Conservation (phyloP, 1,140 invertebrate species). For the Lamellibrachia luymesi region DNA sequence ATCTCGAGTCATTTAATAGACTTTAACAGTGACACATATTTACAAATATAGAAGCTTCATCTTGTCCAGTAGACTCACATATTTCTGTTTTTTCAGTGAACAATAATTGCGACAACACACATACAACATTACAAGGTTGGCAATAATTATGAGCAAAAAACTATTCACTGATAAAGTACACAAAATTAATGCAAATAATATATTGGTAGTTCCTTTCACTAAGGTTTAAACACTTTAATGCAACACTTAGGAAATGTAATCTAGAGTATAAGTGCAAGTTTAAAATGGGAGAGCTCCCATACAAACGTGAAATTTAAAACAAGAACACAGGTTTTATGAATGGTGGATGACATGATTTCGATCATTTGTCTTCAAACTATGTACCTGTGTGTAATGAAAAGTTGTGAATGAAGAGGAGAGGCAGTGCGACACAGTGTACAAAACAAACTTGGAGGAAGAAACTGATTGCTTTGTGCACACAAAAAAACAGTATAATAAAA, state of each 20-base stretch:
- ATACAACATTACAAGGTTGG: not conserved
- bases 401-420: too few relatives aligned
- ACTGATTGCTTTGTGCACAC: not conserved
- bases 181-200: not conserved
- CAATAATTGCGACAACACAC: not conserved
- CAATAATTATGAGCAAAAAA: not conserved
- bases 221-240: not conserved
- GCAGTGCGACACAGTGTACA: not conserved
- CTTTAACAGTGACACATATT: slow-evolving; percentile 1
- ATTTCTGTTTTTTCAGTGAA: not conserved
- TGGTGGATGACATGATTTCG: not conserved
- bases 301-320: not conserved
- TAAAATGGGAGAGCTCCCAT: not conserved
- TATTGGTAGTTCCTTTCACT: not conserved
- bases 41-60: not conserved
- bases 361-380: not conserved
- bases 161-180: not conserved
- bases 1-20: not conserved
- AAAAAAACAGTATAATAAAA: not conserved
- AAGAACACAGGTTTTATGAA: not conserved
- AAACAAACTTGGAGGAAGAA: not conserved
- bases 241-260: not conserved
- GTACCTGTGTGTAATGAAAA: too few relatives aligned
- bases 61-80: not conserved
- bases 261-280: not conserved